Evolutionary conservation across 2,888 invertebrate genomes (phyloP).

Genomic region (Conus canariensis): DNA sequence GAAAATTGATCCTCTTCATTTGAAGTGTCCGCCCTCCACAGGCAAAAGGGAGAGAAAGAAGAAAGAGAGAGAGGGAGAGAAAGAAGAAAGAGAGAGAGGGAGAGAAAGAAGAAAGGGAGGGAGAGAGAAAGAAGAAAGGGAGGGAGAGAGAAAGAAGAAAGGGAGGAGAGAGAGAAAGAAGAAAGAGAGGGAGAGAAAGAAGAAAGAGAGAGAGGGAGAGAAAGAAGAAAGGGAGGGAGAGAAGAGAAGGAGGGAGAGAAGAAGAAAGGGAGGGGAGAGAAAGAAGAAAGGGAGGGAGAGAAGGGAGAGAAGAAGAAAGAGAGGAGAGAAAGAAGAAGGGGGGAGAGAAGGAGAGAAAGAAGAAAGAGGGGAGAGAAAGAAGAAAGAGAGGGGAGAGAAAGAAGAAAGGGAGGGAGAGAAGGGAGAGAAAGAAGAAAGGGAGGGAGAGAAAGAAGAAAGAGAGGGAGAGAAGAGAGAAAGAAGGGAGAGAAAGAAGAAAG

Average conservation of each 20-base stretch:
- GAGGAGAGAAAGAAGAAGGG: background rate
- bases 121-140: background rate
- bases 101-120: background rate
- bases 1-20: no score
- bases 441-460: background rate
- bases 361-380: background rate
- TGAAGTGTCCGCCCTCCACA: no score
- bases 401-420: background rate
- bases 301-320: background rate
- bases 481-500: background rate
- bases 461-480: background rate
- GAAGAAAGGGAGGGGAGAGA: background rate
- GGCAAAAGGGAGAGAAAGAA: background rate
- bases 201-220: slow-evolving; percentile 7
- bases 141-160: background rate
- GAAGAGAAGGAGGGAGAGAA: background rate
- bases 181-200: background rate
- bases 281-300: background rate
- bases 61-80: background rate
- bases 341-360: background rate
- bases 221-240: background rate
- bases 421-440: background rate
- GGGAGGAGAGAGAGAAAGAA: no score
- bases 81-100: background rate
- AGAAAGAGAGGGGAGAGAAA: background rate